Evolutionary conservation across 1,140 invertebrate genomes (phyloP), one percentile per base, ranked within the genome.

Genomic region (Leguminivora glycinivorella): DNA sequence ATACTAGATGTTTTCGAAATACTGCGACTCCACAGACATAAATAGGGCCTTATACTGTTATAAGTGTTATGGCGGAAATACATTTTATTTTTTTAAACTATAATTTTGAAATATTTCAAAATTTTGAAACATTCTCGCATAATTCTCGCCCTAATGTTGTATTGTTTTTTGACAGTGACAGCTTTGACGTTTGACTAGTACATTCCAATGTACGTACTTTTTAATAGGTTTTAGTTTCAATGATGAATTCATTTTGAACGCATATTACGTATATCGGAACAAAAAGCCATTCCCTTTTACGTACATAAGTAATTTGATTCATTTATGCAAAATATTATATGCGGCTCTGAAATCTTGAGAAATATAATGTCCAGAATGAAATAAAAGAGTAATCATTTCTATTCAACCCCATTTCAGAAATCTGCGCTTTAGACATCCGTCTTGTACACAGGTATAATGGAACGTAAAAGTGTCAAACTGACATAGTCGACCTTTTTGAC

Each of bases 1-100:
- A 87, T 71, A 68, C 56, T 70, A 66, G 84, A 82, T 17, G 82
- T 87, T 40, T 73, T 82, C 2, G 78, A 83, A 74, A 78, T 71
- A 29, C 72, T 72, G 52, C 82, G 81, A 56, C 69, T 38, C 10
- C 72, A 60, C 12, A 70, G 38, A 24, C 68, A 31, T 38, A 52
- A n/a, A 68, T 31, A 69, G 31, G 25, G 17, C 29, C 52, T 38
- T 67, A 70, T 58, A 68, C 63, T 47, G 70, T 79, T 75, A 67
- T 63, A 47, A 52, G 47, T 52, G 10, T 22, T 19, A 43, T 70
- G 26, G 19, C n/a, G 43, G 58, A 47, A 69, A 52, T 34, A 63
- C 58, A 63, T 63, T 34, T 56, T 56, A 1, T 60, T 12, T 25
- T 43, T 43, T 17, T n/a, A 14, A 63, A 17, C 7, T 63, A 29